A percentile compares a stretch with the other conserved stretches of the same genome.
Evolutionary conservation across 2,888 invertebrate genomes (phyloP).

Genomic region (Axea sp.): DNA sequence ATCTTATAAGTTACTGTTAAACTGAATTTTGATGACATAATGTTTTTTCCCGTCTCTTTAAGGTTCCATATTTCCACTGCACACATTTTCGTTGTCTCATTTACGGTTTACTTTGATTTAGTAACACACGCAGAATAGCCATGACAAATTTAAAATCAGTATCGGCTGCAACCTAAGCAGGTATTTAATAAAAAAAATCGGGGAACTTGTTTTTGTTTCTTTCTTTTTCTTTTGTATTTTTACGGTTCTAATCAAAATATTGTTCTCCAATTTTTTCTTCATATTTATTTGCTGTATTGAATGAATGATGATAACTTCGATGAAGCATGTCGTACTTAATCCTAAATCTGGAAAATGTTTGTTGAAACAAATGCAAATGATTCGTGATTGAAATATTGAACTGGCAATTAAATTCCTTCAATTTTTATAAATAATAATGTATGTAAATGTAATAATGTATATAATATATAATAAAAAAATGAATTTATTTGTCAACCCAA

Average conservation of each 20-base stretch:
- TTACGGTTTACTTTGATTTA: slow-evolving; percentile 19
- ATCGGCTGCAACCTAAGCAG: slow-evolving; percentile 16
- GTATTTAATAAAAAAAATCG: slow-evolving; percentile 12
- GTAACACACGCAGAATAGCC: slow-evolving; percentile 31
- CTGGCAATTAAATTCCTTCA: no score
- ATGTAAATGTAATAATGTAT: no score
- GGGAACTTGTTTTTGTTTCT: no score
- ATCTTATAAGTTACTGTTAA: slow-evolving; percentile 13
- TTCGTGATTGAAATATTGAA: slow-evolving; percentile 25
- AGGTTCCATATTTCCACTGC: no score
- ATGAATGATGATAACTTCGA: slow-evolving; percentile 38
- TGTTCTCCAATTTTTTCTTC: slow-evolving; percentile 20
- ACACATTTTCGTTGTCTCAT: no score
- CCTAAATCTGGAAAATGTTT: slow-evolving; percentile 55
- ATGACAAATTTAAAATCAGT: slow-evolving; percentile 27
- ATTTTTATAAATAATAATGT: no score
- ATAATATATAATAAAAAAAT: no score
- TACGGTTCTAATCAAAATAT: background rate
- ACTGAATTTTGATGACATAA: background rate
- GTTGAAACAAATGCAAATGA: slow-evolving; percentile 41
- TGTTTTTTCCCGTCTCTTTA: no score
- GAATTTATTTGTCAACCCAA: no score
- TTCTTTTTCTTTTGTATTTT: no score
- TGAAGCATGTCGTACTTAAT: slow-evolving; percentile 14
- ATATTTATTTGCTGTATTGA: slow-evolving; percentile 16